phyloP scores from a whole-genome alignment of 2,888 invertebrate species.

The Ditula angustiorana region DNA sequence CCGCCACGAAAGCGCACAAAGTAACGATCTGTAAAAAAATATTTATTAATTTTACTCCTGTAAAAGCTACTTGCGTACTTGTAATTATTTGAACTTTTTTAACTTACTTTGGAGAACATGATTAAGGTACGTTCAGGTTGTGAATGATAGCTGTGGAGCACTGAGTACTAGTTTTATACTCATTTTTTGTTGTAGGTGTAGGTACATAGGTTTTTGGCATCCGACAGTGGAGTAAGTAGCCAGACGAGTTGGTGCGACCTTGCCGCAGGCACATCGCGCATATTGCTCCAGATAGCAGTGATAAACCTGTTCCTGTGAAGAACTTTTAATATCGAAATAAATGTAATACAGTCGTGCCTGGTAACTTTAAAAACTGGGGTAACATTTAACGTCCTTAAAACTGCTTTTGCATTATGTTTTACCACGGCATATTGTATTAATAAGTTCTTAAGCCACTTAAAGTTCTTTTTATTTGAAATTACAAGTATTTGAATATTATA shows the following conservation, averaged over 20 bases:
- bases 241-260: conserved; percentile 28
- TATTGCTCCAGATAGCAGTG: conserved; percentile 2
- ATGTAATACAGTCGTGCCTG: no score
- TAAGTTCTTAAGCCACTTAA: no score
- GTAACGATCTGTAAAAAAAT: conserved; percentile 49
- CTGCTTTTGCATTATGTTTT: no score
- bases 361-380: no score
- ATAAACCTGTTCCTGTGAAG: conserved; percentile 1
- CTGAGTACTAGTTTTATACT: conserved; percentile 40
- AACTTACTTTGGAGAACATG: conserved; percentile 52
- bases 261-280: neutral
- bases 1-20: conserved; percentile 54
- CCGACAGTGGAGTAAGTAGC: conserved; percentile 28
- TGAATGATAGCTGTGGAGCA: conserved; percentile 36
- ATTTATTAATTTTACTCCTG: neutral
- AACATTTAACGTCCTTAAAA: no score
- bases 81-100: neutral
- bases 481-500: no score
- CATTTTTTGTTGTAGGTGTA: conserved; percentile 18
- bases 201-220: conserved; percentile 16
- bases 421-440: no score
- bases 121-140: conserved; percentile 18
- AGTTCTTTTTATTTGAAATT: no score
- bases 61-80: conserved; percentile 13
- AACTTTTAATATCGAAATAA: neutral